Evolutionary conservation across 2,113 vertebrate genomes (phyloP).

Genomic region (Asarcornis scutulata): DNA sequence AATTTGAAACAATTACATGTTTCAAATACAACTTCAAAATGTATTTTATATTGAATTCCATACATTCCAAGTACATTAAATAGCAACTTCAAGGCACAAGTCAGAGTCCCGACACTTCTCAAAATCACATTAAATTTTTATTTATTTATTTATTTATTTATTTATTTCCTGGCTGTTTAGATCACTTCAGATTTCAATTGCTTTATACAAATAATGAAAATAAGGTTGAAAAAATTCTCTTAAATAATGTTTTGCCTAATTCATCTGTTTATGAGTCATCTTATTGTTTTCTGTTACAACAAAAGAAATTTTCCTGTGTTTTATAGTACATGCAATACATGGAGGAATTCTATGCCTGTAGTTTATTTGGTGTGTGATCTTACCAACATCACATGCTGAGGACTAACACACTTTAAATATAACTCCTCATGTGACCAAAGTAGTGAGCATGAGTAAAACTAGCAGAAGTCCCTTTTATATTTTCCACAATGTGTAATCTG

Average conservation of each 20-base stretch:
- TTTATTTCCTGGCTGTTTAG: not conserved
- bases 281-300: not conserved
- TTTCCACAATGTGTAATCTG: not conserved
- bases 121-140: not conserved
- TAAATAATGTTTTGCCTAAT: not conserved
- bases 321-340: not conserved
- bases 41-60: not conserved
- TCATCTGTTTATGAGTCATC: not conserved
- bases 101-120: not conserved
- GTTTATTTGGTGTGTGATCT: not conserved
- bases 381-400: not conserved
- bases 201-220: not conserved
- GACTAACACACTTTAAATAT: not conserved
- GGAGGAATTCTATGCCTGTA: not conserved
- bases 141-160: too few species aligned
- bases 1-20: not conserved
- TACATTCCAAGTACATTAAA: not conserved
- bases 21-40: not conserved
- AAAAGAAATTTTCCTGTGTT: not conserved
- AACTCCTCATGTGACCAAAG: not conserved
- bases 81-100: not conserved
- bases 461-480: not conserved
- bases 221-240: not conserved
- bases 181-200: not conserved
- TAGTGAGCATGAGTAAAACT: not conserved